These are phyloP conservation scores for Amphiduros pacificus DNA, from an alignment of 2,888 invertebrate species.

Conservation along the genomic window DNA sequence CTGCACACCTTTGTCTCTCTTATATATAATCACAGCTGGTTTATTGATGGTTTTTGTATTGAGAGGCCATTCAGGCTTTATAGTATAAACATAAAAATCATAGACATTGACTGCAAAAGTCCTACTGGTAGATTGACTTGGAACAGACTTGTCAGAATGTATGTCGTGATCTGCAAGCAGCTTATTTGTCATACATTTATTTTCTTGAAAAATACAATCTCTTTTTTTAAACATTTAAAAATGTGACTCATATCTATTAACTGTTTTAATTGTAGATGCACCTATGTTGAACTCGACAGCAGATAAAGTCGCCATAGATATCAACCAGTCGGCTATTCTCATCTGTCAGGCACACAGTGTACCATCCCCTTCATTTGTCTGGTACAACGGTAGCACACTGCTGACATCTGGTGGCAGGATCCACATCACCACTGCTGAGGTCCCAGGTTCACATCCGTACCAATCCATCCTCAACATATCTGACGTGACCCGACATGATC, in stretches of 20 bases:
- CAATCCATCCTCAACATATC: conserved; percentile 5
- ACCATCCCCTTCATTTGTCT: conserved; percentile 4
- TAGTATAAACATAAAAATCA: not conserved
- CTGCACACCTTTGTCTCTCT: too few relatives aligned
- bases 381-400: conserved; percentile 4
- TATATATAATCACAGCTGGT: not conserved
- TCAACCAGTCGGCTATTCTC: conserved; percentile 13
- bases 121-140: not conserved
- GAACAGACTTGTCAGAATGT: not conserved
- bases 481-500: conserved; percentile 9
- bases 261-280: too few relatives aligned
- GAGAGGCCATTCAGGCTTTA: not conserved
- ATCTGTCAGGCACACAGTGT: conserved; percentile 9
- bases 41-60: too few relatives aligned
- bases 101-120: not conserved
- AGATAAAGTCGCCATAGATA: conserved; percentile 15
- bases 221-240: not conserved
- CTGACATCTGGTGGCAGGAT: conserved; percentile 1
- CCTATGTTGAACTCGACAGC: conserved; percentile 11
- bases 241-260: not conserved
- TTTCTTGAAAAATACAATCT: too few relatives aligned
- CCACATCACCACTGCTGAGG: not conserved
- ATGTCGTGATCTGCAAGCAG: not conserved
- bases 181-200: not conserved
- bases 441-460: conserved; percentile 8